Percentiles rank a stretch among this genome's conserved stretches.
Evolutionary conservation across 1,140 invertebrate species (phyloP).

Genomic region (Teleogryllus occipitalis): DNA sequence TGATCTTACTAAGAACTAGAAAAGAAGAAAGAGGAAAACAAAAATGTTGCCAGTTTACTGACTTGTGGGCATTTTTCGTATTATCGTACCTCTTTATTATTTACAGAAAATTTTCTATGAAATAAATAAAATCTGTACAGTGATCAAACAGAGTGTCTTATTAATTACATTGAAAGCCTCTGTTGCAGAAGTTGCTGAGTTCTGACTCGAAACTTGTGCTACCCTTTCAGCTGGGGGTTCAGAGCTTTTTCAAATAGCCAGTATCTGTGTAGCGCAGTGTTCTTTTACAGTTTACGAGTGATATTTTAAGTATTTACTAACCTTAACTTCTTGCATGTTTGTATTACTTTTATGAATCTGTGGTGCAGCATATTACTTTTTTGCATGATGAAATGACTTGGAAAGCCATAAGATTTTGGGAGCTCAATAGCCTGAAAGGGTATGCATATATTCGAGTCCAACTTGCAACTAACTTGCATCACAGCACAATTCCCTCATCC

Average conservation of each 20-base stretch:
- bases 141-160: conserved; percentile 16
- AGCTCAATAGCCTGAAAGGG: conserved; percentile 18
- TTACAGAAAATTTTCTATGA: conserved; percentile 16
- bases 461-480: conserved; percentile 18
- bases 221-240: conserved; percentile 20
- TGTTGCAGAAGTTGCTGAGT: conserved; percentile 21
- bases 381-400: conserved; percentile 8
- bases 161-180: conserved; percentile 16
- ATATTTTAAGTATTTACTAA: not conserved
- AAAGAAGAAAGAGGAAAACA: conserved; percentile 6
- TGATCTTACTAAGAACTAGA: not conserved
- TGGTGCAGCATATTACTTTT: conserved; percentile 4
- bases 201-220: conserved; percentile 18
- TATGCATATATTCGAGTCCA: conserved; percentile 18
- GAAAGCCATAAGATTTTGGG: not conserved
- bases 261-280: not conserved
- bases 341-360: not conserved
- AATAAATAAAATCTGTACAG: conserved; percentile 15
- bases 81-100: conserved; percentile 18
- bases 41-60: conserved; percentile 18
- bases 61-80: conserved; percentile 15
- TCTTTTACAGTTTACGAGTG: not conserved
- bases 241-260: conserved; percentile 6
- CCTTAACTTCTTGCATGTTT: not conserved
- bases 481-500: not conserved